These are phyloP conservation scores for Chinchilla lanigera DNA, from an alignment of 2,113 vertebrate genomes.

Conservation along the genomic window DNA sequence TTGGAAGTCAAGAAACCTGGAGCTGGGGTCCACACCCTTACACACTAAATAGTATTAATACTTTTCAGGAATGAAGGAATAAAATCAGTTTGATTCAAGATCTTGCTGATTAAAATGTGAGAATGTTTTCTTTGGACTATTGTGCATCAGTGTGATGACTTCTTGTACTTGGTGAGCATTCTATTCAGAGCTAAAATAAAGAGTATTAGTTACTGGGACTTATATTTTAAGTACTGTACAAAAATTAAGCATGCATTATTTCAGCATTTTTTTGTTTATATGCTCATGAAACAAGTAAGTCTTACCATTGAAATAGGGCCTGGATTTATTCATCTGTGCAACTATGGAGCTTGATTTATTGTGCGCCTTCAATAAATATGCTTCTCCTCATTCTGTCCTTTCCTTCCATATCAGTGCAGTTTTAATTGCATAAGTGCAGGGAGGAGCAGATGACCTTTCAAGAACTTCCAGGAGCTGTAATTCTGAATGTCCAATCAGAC, in stretches of 20 bases:
- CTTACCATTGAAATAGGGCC: not conserved
- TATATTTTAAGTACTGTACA: not conserved
- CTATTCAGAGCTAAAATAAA: constrained; percentile 50
- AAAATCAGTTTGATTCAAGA: not conserved
- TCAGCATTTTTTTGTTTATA: constrained; percentile 31
- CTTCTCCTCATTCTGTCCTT: constrained; percentile 51
- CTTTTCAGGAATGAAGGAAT: not conserved
- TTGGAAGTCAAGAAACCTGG: not conserved
- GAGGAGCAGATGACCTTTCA: constrained; percentile 74
- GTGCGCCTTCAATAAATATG: constrained; percentile 68
- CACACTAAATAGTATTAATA: not conserved
- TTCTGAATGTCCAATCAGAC: constrained; percentile 68
- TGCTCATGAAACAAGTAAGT: constrained; percentile 42
- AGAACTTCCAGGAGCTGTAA: constrained; percentile 70
- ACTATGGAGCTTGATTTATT: constrained; percentile 11
- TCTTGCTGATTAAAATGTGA: not conserved
- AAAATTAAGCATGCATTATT: constrained; percentile 22
- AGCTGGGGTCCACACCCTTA: not conserved
- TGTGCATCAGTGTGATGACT: constrained; percentile 24
- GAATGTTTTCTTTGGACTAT: not conserved
- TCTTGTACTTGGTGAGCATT: not conserved
- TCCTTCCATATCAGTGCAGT: constrained; percentile 49
- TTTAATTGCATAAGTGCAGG: constrained; percentile 69
- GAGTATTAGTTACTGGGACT: constrained; percentile 32
- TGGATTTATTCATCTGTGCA: constrained; percentile 31